phyloP scores from a whole-genome alignment of 2,888 invertebrate genomes.

The Drosophila nr. perissopoda region DNA sequence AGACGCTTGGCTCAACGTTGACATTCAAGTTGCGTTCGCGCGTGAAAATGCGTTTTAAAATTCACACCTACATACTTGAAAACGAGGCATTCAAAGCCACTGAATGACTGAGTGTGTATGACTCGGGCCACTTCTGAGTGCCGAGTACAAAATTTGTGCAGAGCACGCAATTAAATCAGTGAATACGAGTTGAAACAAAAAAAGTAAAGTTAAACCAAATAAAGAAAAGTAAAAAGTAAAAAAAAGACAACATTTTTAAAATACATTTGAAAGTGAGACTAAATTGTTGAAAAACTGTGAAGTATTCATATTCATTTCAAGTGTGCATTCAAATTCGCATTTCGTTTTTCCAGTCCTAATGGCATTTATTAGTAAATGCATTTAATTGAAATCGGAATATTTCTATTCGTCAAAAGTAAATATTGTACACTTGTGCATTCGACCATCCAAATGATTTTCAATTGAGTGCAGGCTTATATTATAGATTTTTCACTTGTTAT shows the following conservation, averaged over 20 bases:
- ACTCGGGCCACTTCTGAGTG: conserved; percentile 5
- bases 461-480: not conserved
- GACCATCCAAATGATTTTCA: not conserved
- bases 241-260: not conserved
- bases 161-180: conserved; percentile 16
- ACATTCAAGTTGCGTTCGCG: conserved; percentile 74
- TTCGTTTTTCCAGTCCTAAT: not conserved
- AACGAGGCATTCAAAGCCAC: conserved; percentile 37
- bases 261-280: conserved; percentile 3
- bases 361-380: not conserved
- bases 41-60: conserved; percentile 80
- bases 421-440: not conserved
- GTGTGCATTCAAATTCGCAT: not conserved
- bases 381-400: not conserved
- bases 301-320: not conserved
- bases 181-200: not conserved
- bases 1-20: conserved; percentile 49
- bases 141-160: conserved; percentile 24
- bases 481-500: not conserved
- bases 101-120: conserved; percentile 15
- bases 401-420: not conserved
- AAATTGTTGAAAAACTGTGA: not conserved
- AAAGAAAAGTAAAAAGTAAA: not conserved
- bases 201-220: not conserved
- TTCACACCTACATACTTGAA: conserved; percentile 69